Base-by-base conservation (phyloP, 2,113 vertebrate species). In the Rafetus swinhoei region DNA sequence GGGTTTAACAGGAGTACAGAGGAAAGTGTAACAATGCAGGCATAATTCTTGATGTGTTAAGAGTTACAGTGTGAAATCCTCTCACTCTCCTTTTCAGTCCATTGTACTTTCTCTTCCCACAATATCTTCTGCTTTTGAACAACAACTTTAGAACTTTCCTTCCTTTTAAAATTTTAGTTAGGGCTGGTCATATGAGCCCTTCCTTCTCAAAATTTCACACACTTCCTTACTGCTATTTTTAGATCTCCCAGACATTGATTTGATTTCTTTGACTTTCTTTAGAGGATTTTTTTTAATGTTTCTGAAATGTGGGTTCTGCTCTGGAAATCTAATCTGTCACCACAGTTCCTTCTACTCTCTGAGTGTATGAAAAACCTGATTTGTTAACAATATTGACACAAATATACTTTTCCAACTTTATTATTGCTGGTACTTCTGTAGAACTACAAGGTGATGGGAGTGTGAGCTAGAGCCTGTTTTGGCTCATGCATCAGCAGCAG, bases 1-100 rank as follows among this genome's bases (percentile, higher is more conserved):
- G 39, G 39, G 39, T 39, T 39, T 39, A 39, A 39, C 39, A 39
- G 39, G 39, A 39, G 39, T 39, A 39, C 39, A 39, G 35, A 45
- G 22, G 52, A 95, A 88, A 72, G 0, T 0, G 3, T 11, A 52
- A 90, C 89, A 95, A 85, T 85, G 29, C 1, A 3, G 84, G 0
- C 32, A 0, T 0, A 3, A 3, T 69, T 88, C 79, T 94, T 65
- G 9, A n/a, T 55, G 77, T 72, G 18, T 39, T 39, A 39, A 39
- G 39, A 39, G 32, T 4, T 29, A 1, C 0, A 2, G 3, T 2
- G 1, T 82, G n/a, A 83, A 95, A 90, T 27, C 24, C 39, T 52
- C 35, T 25, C 84, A 4, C 11, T 39, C 32, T 59, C 55, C 10
- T 32, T 45, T 79, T 50, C 84, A 85, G 84, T 53, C 18, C 29